Base-by-base conservation (phyloP, 2,113 vertebrate species). In the Rostratula benghalensis region DNA sequence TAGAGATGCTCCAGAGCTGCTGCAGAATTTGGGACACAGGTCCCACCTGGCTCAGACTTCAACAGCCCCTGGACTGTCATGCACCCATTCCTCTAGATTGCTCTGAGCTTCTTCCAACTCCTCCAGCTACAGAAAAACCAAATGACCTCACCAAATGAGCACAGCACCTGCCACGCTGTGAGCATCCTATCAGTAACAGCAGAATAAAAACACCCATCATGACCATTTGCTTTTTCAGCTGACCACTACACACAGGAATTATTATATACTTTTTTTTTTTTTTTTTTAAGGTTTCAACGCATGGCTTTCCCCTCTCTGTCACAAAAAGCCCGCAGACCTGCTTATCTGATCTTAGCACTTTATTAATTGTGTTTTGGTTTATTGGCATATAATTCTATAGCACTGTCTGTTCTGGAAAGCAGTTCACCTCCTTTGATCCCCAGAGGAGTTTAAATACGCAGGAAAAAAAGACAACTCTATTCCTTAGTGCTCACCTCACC, bases 171-270 rank as follows among this genome's bases (percentile, higher is more conserved):
- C 17, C 74, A 37, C 2, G 12, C 60, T 39, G n/a, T 10, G 22
- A 63, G 33, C 3, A 1, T 13, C 8, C 84, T n/a, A 31, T 14
- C 20, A 63, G 46, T 45, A 88, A 43, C 89, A 92, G 78, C 93
- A 28, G 53, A 95, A 83, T 83, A 79, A 94, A 95, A 75, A 46
- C 68, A 74, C 76, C 39, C 61, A 56, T 46, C 77, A 94, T 75
- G 12, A 82, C 70, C 90, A 37, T 65, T 75, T 83, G 86, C 71
- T 94, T 95, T 95, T 90, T 65, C 87, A 95, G 93, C 59, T 69
- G 59, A 89, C 54, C 68, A 3, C 69, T 50, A 68, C 85, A 71
- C 89, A 69, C 57, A 88, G 51, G 53, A 91, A 71, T 85, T 81
- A 1, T 53, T 53, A 9, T 63, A 46, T 65, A 18, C 37, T 37